Base-by-base conservation (phyloP, 2,888 invertebrate genomes). In the Nomada hirtipes region DNA sequence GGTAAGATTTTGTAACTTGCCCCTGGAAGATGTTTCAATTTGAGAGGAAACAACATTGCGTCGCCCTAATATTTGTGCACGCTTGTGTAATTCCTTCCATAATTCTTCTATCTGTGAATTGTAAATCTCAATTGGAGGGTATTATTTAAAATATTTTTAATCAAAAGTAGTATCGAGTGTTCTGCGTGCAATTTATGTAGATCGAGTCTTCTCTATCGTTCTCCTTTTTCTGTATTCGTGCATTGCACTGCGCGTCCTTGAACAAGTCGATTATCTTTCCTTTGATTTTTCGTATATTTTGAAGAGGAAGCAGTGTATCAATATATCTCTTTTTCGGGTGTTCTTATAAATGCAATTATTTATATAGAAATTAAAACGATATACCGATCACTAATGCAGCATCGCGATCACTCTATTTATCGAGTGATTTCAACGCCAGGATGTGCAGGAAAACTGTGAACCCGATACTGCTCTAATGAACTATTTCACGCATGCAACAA, bases 371-470 rank as follows among this genome's bases (percentile, higher is more conserved):
- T 53, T 44, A 59, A n/a, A 20, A 4, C 26, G 47, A 44, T 53
- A 2, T 73, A 57, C 44, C 64, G 68, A 83, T 78, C 59, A 75
- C 20, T 60, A 26, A 72, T 63, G 36, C 57, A 82, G 87, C 87
- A 64, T 83, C 59, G 84, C 84, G 74, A 83, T 88, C 86, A 82
- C 88, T 85, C 67, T 78, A 76, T 77, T 80, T 87, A 83, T 85
- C 82, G 82, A 64, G 87, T 88, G 90, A 91, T 87, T 90, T 91
- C 90, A 90, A 91, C 83, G 91, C 91, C 79, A 86, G 91, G 88
- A 86, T 76, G 67, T 82, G 83, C 77, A 85, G 79, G 71, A 83
- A 79, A 87, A 87, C 76, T 76, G 59, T 55, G 59, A 50, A 61
- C 60, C 57, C 53, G 60, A 57, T 78, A 42, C 52, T 78, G 44